Percentiles rank a stretch among this genome's conserved stretches.
phyloP scores from a whole-genome alignment of 30 jellyfish, hydroid and myxozoan genomes.

The Aurelia sp. region DNA sequence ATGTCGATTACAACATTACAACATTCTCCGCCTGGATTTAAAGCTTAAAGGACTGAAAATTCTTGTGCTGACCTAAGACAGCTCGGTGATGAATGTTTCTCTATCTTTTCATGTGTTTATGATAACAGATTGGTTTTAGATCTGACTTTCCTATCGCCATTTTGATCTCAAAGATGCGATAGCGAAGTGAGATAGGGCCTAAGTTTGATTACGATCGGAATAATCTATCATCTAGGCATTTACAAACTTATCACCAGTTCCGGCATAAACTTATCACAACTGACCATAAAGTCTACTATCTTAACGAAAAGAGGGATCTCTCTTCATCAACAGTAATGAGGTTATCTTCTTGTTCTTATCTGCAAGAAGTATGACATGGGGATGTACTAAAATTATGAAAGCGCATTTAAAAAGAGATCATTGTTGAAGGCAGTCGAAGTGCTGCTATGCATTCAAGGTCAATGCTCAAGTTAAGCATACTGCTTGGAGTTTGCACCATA shows the following conservation, averaged over 20 bases:
- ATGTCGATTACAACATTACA: too few relatives aligned
- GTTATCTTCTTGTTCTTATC: constrained; percentile 58
- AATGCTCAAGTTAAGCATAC: too few relatives aligned
- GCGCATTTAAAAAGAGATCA: not conserved
- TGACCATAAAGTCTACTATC: constrained; percentile 68
- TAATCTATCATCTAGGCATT: constrained; percentile 40
- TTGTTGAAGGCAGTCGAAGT: constrained; percentile 5
- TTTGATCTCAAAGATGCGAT: constrained; percentile 35
- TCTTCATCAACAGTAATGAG: constrained; percentile 12
- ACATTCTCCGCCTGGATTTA: too few relatives aligned
- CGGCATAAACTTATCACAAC: constrained; percentile 63
- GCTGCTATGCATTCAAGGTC: too few relatives aligned
- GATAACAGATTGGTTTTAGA: constrained; percentile 5
- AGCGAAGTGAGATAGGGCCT: constrained; percentile 39
- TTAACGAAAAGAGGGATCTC: constrained; percentile 32
- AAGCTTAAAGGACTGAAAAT: too few relatives aligned
- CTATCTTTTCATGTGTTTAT: not conserved
- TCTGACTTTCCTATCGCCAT: constrained; percentile 25
- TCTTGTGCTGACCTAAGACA: constrained; percentile 1
- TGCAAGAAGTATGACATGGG: constrained; percentile 19
- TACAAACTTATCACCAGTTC: constrained; percentile 36
- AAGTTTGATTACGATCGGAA: constrained; percentile 20
- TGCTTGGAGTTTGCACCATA: too few relatives aligned
- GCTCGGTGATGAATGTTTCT: not conserved
- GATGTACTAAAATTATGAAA: constrained; percentile 23